Conservation (phyloP, 92 coral and sea anemone genomes). For the Siderastrea siderea region DNA sequence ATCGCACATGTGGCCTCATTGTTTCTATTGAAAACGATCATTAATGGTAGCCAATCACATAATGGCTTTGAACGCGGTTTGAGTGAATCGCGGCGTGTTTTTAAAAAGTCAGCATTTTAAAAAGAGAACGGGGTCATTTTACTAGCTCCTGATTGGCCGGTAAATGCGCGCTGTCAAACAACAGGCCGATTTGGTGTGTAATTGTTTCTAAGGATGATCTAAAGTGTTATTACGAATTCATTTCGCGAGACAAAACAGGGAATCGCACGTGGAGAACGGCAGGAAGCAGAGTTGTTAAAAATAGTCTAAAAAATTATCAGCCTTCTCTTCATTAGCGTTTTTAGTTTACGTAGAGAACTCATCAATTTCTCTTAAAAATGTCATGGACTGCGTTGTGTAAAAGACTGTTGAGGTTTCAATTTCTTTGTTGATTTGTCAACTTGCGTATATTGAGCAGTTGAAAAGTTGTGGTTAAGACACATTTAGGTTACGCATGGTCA, state of each 20-base stretch:
- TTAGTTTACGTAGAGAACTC: conserved; percentile 9
- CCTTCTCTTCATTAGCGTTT: conserved; percentile 18
- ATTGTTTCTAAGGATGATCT: conserved; percentile 78
- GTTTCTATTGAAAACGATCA: conserved; percentile 88
- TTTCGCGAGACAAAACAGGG: conserved; percentile 63
- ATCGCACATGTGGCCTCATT: conserved; percentile 98
- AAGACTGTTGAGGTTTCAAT: conserved; percentile 9
- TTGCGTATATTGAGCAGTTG: conserved; percentile 15
- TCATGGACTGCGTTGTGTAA: not conserved
- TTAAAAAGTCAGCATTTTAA: conserved; percentile 71
- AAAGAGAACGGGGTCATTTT: conserved; percentile 63
- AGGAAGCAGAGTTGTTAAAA: conserved; percentile 49
- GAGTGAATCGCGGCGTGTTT: conserved; percentile 83
- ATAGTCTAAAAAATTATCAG: conserved; percentile 41
- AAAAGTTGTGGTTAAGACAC: conserved; percentile 19
- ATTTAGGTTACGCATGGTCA: conserved; percentile 24
- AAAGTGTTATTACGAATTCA: conserved; percentile 75
- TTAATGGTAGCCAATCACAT: conserved; percentile 84
- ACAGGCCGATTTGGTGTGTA: conserved; percentile 56
- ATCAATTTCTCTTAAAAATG: conserved; percentile 14
- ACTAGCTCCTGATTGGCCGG: conserved; percentile 74
- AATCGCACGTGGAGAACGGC: conserved; percentile 37
- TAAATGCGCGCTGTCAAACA: conserved; percentile 55
- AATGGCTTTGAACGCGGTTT: conserved; percentile 50
- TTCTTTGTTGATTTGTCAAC: conserved; percentile 32